Evolutionary conservation across 1,140 invertebrate species (phyloP), one percentile per base, ranked within the genome.

Genomic region (Archivesica marissinica): DNA sequence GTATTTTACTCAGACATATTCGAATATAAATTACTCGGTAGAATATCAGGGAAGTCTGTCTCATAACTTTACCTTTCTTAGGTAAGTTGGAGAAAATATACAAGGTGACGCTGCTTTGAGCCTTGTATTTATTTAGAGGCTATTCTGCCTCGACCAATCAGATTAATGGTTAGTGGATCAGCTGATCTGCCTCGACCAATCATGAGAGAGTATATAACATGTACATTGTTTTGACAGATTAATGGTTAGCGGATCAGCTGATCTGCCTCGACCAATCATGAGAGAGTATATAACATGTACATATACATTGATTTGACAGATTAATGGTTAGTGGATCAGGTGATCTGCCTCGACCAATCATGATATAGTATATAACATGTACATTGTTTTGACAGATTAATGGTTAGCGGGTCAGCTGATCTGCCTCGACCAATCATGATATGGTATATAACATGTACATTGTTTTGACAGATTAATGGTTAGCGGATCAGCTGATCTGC

Each of bases 301-400:
- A 50, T 50, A n/a, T n/a, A n/a, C n/a, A n/a, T n/a, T n/a, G n/a
- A n/a, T 50, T 50, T 50, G 44, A 50, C 86, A 96, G 97, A 90
- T 93, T 98, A 44, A 97, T 98, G 96, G 95, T 97, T 2, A 96
- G 96, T 91, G 98, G 97, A 0, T 98, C 97, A 20, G 96, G 97
- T 1, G 95, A 97, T 2, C 93, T 98, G 61, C 97, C 97, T 3
- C 95, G 95, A 39, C 95, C 96, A 6, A 94, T 98, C n/a, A 96
- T 97, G 89, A 94, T n/a, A n/a, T n/a, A n/a, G n/a, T n/a, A n/a
- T n/a, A n/a, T n/a, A n/a, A n/a, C n/a, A n/a, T n/a, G n/a, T n/a
- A n/a, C n/a, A n/a, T n/a, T n/a, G n/a, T n/a, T n/a, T n/a, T n/a
- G 4, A 25, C 86, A 96, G 97, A 90, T 93, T 98, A 44, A 97